phyloP scores from a whole-genome alignment of 2,113 vertebrate species.

The Pelecanus crispus region DNA sequence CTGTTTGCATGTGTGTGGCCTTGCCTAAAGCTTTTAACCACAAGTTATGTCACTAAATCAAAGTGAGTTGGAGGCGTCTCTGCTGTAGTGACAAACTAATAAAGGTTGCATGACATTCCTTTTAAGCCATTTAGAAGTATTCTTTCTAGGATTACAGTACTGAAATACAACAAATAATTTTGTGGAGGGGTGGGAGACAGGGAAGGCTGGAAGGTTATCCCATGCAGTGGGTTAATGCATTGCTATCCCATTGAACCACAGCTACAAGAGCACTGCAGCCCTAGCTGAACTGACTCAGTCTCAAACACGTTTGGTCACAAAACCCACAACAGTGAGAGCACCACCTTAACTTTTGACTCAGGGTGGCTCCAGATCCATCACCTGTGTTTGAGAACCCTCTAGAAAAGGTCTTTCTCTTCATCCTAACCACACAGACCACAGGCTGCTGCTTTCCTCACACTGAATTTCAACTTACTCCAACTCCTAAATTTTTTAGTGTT shows the following conservation, averaged over 20 bases:
- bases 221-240: background rate
- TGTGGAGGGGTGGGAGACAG: background rate
- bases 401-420: background rate
- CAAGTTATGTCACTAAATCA: slow-evolving; percentile 71
- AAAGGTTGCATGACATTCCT: slow-evolving; percentile 64
- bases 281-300: background rate
- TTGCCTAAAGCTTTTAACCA: slow-evolving; percentile 71
- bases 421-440: background rate
- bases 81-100: slow-evolving; percentile 58
- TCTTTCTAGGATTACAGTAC: slow-evolving; percentile 38
- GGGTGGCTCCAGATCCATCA: background rate
- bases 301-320: background rate
- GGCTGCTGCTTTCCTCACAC: background rate
- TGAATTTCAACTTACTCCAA: background rate
- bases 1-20: slow-evolving; percentile 68
- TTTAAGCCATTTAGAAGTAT: slow-evolving; percentile 52
- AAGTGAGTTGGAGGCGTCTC: slow-evolving; percentile 53
- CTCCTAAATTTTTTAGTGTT: background rate
- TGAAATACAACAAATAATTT: slow-evolving; percentile 20
- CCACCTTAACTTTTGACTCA: background rate
- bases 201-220: background rate
- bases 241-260: background rate
- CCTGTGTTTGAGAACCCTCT: background rate
- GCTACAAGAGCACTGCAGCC: background rate
- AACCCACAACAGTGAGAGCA: background rate